These are phyloP conservation scores for Aleiodes sp. DNA, from an alignment of 1,140 invertebrate species.

Conservation along the genomic window DNA sequence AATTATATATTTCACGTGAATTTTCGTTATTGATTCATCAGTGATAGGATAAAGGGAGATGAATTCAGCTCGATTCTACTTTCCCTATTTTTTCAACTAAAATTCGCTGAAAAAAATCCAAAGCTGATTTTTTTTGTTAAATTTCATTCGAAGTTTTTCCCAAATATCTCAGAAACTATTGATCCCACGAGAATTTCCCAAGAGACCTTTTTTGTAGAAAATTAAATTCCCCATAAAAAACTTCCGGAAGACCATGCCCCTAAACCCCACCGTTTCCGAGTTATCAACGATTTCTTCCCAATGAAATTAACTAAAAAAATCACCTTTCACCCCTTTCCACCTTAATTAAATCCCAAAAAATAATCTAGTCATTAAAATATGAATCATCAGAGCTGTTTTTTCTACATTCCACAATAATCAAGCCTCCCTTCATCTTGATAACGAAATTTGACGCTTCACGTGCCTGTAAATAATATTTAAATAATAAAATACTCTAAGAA, in stretches of 20 bases:
- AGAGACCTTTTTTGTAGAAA: no score
- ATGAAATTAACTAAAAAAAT: no score
- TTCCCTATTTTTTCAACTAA: neutral
- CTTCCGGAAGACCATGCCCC: no score
- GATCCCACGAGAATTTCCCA: no score
- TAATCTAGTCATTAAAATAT: neutral
- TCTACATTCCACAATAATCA: neutral
- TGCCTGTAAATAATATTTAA: constrained; percentile 13
- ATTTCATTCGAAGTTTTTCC: no score
- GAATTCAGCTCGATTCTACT: neutral
- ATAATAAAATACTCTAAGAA: no score
- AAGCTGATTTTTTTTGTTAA: neutral
- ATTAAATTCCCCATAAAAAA: no score
- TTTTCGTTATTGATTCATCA: neutral
- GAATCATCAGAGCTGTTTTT: neutral
- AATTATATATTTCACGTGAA: constrained; percentile 21
- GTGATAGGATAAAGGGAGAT: constrained; percentile 2
- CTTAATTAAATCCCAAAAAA: neutral
- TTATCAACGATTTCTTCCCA: no score
- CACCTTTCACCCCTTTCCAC: neutral
- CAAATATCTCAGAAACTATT: no score
- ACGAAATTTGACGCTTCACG: constrained; percentile 8
- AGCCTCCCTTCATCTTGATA: neutral
- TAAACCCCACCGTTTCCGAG: no score
- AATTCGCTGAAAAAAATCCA: neutral